These are phyloP conservation scores for Paradoxurus hermaphroditus DNA, from an alignment of 2,113 vertebrate species.

Conservation along the genomic window DNA sequence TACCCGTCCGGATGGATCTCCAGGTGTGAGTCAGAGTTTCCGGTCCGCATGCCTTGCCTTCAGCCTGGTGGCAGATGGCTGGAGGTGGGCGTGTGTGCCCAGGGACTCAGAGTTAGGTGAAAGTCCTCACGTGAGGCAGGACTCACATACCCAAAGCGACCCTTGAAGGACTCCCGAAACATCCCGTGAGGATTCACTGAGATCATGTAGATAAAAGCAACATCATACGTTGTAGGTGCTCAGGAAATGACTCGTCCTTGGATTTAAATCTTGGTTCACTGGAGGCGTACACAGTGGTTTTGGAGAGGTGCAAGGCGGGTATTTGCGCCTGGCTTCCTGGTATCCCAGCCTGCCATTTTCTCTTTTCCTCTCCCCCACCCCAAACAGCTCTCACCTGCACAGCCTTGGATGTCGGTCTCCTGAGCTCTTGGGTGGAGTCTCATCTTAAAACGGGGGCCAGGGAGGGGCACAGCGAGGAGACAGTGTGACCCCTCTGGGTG, in stretches of 20 bases:
- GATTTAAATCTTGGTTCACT: background rate
- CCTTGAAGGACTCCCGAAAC: background rate
- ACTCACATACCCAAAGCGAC: background rate
- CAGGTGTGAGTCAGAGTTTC: background rate
- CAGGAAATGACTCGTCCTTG: background rate
- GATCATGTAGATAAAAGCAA: background rate
- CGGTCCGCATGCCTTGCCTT: background rate
- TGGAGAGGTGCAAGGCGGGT: background rate
- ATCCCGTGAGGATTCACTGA: background rate
- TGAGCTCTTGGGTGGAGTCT: background rate
- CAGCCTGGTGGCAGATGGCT: background rate
- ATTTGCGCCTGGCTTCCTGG: background rate
- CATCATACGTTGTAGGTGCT: rapidly evolving
- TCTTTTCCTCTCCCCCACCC: background rate
- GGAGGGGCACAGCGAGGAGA: background rate
- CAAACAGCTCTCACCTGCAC: background rate
- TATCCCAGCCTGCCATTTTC: background rate
- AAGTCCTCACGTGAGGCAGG: background rate
- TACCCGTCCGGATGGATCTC: background rate
- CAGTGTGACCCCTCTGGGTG: too few species aligned
- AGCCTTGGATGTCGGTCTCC: background rate
- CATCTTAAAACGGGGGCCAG: background rate
- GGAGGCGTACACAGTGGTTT: background rate
- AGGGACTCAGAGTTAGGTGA: background rate
- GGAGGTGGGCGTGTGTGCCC: background rate